Conservation (phyloP, 2,113 vertebrate species). For the Emydocephalus ijimae region DNA sequence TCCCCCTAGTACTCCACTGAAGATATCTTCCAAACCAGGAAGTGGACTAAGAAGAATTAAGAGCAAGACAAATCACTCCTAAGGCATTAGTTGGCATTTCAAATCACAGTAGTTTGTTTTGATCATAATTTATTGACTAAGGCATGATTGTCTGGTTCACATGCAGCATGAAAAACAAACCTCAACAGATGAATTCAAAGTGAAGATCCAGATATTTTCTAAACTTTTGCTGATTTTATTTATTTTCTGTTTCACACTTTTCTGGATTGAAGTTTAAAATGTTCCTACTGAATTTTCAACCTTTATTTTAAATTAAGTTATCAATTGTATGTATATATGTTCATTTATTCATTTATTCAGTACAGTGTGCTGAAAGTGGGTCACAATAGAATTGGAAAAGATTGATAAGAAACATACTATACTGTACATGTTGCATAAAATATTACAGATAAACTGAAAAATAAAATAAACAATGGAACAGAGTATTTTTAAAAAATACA, state of each 20-base stretch:
- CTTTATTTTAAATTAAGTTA: not conserved
- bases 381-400: not conserved
- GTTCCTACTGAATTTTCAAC: not conserved
- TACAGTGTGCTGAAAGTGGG: not conserved
- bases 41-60: not conserved
- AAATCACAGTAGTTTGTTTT: not conserved
- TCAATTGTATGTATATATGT: not conserved
- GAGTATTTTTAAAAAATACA: not conserved
- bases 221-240: not conserved
- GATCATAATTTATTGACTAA: not conserved
- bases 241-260: not conserved
- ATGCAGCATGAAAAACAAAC: not conserved
- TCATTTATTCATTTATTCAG: not conserved
- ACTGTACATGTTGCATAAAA: not conserved
- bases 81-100: not conserved
- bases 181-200: not conserved
- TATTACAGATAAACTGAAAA: not conserved
- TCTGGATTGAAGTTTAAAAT: not conserved
- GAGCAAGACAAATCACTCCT: not conserved
- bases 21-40: not conserved
- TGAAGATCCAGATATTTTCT: not conserved
- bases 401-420: not conserved
- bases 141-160: not conserved
- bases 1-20: not conserved
- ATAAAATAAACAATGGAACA: not conserved